Conservation (phyloP, 92 coral and sea anemone genomes). For the Muricea muricata region DNA sequence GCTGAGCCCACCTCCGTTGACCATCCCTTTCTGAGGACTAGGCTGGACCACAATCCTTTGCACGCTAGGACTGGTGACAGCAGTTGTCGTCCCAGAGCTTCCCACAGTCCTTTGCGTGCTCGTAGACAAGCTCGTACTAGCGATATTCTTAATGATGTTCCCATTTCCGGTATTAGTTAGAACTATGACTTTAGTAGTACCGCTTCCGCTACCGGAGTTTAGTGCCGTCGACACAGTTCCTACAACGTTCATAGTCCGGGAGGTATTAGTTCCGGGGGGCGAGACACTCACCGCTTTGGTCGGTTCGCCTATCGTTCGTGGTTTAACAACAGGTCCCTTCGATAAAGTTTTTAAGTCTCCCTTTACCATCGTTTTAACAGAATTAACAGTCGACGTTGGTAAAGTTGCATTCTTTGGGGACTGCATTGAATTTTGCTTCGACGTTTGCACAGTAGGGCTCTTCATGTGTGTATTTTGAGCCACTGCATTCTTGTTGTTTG, state of each 20-base stretch:
- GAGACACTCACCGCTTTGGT: constrained; percentile 36
- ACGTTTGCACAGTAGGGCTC: neutral
- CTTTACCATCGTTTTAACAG: neutral
- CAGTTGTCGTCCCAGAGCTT: constrained; percentile 52
- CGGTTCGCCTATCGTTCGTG: constrained; percentile 13
- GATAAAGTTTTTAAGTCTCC: constrained; percentile 29
- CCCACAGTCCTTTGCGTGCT: constrained; percentile 58
- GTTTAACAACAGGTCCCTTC: constrained; percentile 22
- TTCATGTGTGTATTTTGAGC: neutral
- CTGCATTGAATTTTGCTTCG: neutral
- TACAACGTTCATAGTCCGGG: constrained; percentile 29
- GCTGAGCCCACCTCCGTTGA: constrained; percentile 68
- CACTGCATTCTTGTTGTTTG: neutral
- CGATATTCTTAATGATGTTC: constrained; percentile 91
- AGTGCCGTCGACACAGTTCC: constrained; percentile 17
- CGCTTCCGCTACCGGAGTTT: constrained; percentile 64
- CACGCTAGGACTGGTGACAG: constrained; percentile 68
- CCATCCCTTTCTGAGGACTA: constrained; percentile 45
- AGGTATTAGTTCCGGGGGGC: neutral
- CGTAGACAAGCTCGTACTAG: constrained; percentile 80
- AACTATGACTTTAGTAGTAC: constrained; percentile 93
- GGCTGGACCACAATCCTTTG: constrained; percentile 64
- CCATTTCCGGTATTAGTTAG: constrained; percentile 88
- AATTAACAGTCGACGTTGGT: constrained; percentile 5
- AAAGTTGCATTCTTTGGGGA: neutral